phyloP scores from a whole-genome alignment of 2,888 invertebrate species.

The Lycophotia porphyrea region DNA sequence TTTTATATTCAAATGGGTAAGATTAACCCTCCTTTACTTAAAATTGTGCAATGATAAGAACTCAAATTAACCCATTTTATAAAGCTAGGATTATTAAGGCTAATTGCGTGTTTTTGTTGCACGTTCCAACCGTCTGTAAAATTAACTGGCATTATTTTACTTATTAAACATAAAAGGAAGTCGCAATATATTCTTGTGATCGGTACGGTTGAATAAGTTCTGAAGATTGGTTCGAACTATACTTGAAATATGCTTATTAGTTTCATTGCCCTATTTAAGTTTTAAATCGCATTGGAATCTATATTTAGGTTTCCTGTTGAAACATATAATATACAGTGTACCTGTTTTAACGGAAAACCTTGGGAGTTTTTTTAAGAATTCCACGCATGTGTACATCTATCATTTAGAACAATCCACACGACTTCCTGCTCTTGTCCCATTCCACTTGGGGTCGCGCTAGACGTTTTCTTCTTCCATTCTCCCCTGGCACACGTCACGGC shows the following conservation, averaged over 20 bases:
- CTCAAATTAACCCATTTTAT: constrained; percentile 54
- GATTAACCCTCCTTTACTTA: constrained; percentile 42
- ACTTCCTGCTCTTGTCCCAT: no score
- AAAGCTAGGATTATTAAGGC: constrained; percentile 49
- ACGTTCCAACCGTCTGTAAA: constrained; percentile 34
- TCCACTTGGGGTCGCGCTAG: no score
- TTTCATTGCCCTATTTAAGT: not conserved
- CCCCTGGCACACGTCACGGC: no score
- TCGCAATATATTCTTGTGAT: not conserved
- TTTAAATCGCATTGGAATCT: not conserved
- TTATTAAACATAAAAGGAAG: constrained; percentile 12
- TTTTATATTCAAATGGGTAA: constrained; percentile 41
- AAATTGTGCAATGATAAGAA: constrained; percentile 32
- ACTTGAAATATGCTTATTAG: not conserved
- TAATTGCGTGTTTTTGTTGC: constrained; percentile 47
- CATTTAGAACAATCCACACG: not conserved
- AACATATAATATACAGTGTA: no score
- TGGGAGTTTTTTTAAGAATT: not conserved
- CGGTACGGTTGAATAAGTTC: not conserved
- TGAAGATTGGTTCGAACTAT: not conserved
- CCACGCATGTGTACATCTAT: not conserved
- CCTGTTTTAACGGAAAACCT: no score
- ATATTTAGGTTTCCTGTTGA: not conserved
- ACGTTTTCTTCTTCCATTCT: no score
- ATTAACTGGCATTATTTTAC: constrained; percentile 29